Conservation (phyloP, 2,888 invertebrate genomes). For the Teinopalpus imperialis region DNA sequence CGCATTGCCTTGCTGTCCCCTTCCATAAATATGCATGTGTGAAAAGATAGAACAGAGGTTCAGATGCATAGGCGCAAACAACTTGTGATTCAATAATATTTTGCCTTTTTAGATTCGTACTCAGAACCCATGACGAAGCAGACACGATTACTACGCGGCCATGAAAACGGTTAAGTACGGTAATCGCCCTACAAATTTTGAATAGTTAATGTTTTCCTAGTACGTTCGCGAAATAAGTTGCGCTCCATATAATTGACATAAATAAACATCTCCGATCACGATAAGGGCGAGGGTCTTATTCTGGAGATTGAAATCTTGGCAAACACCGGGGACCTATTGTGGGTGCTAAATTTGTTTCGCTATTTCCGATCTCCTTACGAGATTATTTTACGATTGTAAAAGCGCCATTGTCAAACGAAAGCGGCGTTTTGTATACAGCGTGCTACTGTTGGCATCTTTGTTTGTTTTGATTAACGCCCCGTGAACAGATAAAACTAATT, state of each 20-base stretch:
- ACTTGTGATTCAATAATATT: too few species aligned
- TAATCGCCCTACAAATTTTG: neutral
- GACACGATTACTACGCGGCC: too few species aligned
- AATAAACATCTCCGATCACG: slow-evolving; percentile 64
- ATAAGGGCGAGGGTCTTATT: slow-evolving; percentile 66
- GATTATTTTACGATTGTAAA: slow-evolving; percentile 74
- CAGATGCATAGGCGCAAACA: too few species aligned
- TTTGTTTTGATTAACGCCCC: slow-evolving; percentile 15
- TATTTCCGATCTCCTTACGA: slow-evolving; percentile 72
- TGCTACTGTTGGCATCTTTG: slow-evolving; percentile 32
- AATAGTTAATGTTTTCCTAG: neutral
- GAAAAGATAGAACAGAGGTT: too few species aligned
- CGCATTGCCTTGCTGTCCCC: too few species aligned
- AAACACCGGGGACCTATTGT: slow-evolving; percentile 74
- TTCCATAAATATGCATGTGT: too few species aligned
- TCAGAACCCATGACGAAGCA: too few species aligned
- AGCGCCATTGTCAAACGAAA: slow-evolving; percentile 51
- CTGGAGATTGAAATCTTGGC: slow-evolving; percentile 65
- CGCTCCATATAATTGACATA: slow-evolving; percentile 39
- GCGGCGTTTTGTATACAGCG: slow-evolving; percentile 38
- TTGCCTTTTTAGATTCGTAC: too few species aligned
- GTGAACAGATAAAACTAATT: slow-evolving; percentile 20
- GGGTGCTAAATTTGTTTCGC: slow-evolving; percentile 77
- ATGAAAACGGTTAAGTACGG: too few species aligned
- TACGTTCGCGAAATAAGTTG: neutral